These are phyloP conservation scores for Python bivittatus DNA, from an alignment of 2,113 vertebrate species.

Conservation along the genomic window DNA sequence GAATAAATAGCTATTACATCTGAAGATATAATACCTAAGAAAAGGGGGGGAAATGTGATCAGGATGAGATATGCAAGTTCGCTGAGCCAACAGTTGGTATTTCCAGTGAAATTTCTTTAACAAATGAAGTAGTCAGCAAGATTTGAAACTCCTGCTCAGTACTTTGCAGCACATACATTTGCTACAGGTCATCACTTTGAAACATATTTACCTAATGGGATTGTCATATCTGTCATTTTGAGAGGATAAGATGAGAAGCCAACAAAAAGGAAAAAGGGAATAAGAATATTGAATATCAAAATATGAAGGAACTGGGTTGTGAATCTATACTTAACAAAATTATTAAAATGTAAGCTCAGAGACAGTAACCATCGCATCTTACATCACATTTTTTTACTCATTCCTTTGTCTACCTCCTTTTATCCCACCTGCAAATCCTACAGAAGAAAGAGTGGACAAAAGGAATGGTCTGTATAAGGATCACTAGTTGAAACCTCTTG, in stretches of 20 bases:
- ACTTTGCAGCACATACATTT: not conserved
- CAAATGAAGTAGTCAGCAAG: slow-evolving; percentile 4
- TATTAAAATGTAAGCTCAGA: not conserved
- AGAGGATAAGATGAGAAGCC: not conserved
- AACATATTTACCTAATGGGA: slow-evolving; percentile 6
- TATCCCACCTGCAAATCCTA: not conserved
- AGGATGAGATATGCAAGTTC: not conserved
- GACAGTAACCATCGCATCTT: not conserved
- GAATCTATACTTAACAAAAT: not conserved
- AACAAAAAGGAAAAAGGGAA: not conserved
- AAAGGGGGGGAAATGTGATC: not conserved
- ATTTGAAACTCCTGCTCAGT: not conserved
- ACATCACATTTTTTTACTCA: not conserved
- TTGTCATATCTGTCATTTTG: slow-evolving; percentile 15
- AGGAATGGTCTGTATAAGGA: not conserved
- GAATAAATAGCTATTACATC: slow-evolving; percentile 1
- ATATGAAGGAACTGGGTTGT: not conserved
- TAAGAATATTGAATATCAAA: not conserved
- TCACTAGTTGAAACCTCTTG: not conserved
- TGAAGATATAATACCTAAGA: not conserved
- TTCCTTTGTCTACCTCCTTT: not conserved
- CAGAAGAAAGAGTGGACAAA: not conserved
- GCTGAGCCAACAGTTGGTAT: not conserved
- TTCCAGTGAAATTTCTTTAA: slow-evolving; percentile 21
- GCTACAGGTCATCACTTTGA: not conserved